Evolutionary conservation across 2,888 invertebrate genomes (phyloP).

Genomic region (Heliconius sara): DNA sequence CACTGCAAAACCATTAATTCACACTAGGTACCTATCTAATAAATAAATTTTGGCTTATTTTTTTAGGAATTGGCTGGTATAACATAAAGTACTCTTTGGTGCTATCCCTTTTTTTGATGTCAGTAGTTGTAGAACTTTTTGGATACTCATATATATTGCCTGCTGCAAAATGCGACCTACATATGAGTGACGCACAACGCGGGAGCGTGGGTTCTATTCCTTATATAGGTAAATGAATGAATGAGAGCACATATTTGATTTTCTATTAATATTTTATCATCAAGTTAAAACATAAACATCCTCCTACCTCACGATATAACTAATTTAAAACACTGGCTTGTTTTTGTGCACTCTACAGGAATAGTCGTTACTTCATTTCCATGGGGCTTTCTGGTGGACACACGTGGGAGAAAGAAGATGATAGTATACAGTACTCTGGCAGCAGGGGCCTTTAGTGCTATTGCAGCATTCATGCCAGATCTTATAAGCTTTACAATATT

Average conservation of each 20-base stretch:
- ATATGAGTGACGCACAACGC: constrained; percentile 78
- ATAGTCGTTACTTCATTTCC: constrained; percentile 89
- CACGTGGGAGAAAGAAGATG: constrained; percentile 86
- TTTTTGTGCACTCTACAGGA: constrained; percentile 66
- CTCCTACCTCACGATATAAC: neutral
- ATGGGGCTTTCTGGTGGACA: constrained; percentile 92
- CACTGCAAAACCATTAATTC: neutral
- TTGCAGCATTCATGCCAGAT: constrained; percentile 85
- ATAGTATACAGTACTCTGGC: constrained; percentile 69
- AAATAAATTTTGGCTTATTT: neutral
- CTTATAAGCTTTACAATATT: constrained; percentile 85
- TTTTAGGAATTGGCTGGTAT: constrained; percentile 70
- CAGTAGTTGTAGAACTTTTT: constrained; percentile 86
- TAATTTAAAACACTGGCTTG: neutral
- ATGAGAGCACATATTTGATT: neutral
- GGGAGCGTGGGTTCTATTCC: constrained; percentile 86
- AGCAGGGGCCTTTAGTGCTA: constrained; percentile 75
- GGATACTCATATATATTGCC: constrained; percentile 86
- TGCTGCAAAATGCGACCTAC: constrained; percentile 86
- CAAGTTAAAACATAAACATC: no score
- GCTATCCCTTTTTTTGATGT: constrained; percentile 77
- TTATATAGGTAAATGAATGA: constrained; percentile 80
- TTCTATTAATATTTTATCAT: no score
- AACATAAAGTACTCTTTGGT: constrained; percentile 68
- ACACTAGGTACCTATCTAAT: neutral